phyloP scores from a whole-genome alignment of 2,113 vertebrate species.

The Montifringilla adamsi region DNA sequence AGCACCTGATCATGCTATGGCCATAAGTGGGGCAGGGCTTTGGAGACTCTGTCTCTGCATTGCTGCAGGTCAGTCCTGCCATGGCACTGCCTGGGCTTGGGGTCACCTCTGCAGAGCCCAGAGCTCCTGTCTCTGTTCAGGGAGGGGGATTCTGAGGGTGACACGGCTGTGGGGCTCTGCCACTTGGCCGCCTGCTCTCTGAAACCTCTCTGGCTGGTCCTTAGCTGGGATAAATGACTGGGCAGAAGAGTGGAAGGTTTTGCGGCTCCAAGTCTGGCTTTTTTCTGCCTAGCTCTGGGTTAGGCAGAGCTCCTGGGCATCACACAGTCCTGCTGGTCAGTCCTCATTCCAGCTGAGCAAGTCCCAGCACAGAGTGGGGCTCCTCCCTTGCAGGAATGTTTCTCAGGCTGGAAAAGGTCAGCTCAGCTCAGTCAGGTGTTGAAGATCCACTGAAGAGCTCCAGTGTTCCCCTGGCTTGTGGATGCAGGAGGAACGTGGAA shows the following conservation, averaged over 20 bases:
- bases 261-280: background rate
- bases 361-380: background rate
- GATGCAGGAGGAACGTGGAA: background rate
- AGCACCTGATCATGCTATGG: accelerated
- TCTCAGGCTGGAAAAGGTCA: background rate
- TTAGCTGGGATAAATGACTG: background rate
- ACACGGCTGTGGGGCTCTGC: background rate
- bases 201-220: background rate
- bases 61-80: background rate
- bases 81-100: background rate
- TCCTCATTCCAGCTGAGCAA: background rate
- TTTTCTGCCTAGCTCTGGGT: background rate
- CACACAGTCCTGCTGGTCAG: background rate
- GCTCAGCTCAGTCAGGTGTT: background rate
- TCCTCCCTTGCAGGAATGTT: background rate
- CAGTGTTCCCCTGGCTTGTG: background rate
- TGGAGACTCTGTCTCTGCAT: background rate
- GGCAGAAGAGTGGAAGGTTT: background rate
- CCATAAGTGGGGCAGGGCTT: background rate
- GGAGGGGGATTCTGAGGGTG: background rate
- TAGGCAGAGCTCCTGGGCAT: background rate
- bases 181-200: background rate
- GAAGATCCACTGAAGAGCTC: background rate
- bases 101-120: background rate
- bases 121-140: background rate